A percentile compares a stretch with the other conserved stretches of the same genome.
Evolutionary conservation across 2,113 vertebrate species (phyloP).

Genomic region (Amazona vittata): DNA sequence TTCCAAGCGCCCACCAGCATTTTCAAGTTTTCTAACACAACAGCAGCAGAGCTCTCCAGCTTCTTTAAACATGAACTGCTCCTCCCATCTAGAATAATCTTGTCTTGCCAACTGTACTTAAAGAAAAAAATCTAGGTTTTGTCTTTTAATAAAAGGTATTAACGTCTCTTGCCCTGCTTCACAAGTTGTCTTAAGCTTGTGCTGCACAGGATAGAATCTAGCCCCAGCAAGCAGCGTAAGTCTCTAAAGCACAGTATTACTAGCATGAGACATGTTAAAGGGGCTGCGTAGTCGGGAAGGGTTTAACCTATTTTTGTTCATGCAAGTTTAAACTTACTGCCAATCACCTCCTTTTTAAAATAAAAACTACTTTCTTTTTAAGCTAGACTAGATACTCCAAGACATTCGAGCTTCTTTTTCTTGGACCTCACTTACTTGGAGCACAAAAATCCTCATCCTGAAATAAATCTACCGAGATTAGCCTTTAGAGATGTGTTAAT

Average conservation of each 20-base stretch:
- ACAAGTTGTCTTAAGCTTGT: background rate
- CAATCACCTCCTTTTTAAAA: background rate
- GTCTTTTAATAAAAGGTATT: background rate
- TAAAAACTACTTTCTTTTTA: background rate
- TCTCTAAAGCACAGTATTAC: background rate
- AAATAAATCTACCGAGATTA: background rate
- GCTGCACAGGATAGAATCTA: background rate
- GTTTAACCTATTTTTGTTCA: background rate
- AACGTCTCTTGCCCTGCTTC: background rate
- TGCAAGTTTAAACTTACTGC: background rate
- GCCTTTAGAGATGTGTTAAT: background rate
- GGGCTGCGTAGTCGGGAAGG: accelerated
- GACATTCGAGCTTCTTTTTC: background rate
- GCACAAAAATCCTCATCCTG: background rate
- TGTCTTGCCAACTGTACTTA: background rate
- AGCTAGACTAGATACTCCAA: background rate
- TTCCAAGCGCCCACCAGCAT: background rate
- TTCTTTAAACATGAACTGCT: background rate
- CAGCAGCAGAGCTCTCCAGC: background rate
- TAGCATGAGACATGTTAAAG: background rate
- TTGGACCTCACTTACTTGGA: background rate
- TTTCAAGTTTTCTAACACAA: background rate
- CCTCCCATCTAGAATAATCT: background rate
- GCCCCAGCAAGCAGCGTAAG: background rate
- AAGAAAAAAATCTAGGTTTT: background rate